Percentiles rank a stretch among this genome's conserved stretches.
Conservation (phyloP, 1,140 invertebrate genomes). For the Drosophila guanche region DNA sequence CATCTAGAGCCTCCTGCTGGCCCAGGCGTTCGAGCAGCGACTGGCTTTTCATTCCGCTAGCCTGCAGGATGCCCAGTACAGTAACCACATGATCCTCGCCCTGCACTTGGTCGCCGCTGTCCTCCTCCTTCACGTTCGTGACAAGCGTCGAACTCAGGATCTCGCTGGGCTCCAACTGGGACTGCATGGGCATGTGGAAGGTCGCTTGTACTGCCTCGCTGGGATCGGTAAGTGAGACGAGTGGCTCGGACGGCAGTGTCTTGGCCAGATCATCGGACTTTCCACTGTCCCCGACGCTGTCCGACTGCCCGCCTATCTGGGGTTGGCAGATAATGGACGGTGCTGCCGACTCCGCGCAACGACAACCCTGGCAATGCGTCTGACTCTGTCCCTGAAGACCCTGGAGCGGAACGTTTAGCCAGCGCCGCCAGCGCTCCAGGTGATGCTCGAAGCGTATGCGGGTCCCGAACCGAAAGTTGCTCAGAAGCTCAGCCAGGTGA, state of each 20-base stretch:
- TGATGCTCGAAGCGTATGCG: slow-evolving; percentile 71
- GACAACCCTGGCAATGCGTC: slow-evolving; percentile 50
- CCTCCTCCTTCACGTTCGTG: background rate
- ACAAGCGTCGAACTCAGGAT: no score
- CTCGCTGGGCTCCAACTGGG: no score
- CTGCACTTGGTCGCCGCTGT: background rate
- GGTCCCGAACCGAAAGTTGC: slow-evolving; percentile 64
- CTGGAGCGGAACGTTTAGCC: slow-evolving; percentile 61
- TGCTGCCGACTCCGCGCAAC: slow-evolving; percentile 22
- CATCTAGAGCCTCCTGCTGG: slow-evolving; percentile 53
- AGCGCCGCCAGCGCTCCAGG: slow-evolving; percentile 71
- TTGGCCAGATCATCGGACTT: slow-evolving; percentile 35
- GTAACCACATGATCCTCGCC: slow-evolving; percentile 54
- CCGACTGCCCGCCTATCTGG: slow-evolving; percentile 2
- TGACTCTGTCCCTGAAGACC: slow-evolving; percentile 7
- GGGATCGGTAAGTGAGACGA: slow-evolving; percentile 48
- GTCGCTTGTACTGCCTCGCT: background rate
- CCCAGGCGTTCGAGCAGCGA: slow-evolving; percentile 55
- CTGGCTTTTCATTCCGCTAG: slow-evolving; percentile 46
- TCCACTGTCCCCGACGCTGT: background rate
- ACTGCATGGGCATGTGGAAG: no score
- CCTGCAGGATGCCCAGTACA: slow-evolving; percentile 60
- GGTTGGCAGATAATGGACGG: slow-evolving; percentile 12
- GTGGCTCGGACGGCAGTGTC: slow-evolving; percentile 43
- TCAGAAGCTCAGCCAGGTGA: slow-evolving; percentile 61